Percentiles rank a stretch among this genome's conserved stretches.
phyloP scores from a whole-genome alignment of 2,113 vertebrate genomes.

The Astur gentilis region DNA sequence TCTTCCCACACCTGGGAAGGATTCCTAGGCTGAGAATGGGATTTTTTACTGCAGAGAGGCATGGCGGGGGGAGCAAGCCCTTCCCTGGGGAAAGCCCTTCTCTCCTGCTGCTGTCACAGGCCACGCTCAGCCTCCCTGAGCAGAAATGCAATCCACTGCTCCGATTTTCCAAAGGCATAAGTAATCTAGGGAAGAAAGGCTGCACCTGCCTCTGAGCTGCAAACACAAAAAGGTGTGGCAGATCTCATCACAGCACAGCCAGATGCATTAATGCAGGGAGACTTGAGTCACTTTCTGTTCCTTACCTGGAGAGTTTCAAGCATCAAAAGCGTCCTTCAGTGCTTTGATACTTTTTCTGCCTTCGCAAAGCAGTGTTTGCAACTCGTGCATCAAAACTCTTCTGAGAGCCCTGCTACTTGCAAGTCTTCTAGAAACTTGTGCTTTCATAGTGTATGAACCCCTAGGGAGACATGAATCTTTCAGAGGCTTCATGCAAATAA shows the following conservation, averaged over 20 bases:
- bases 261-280: fast-evolving
- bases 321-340: not conserved
- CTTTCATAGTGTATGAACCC: not conserved
- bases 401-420: not conserved
- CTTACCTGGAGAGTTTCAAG: not conserved
- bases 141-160: fast-evolving
- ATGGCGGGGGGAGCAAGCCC: not conserved
- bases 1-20: not conserved
- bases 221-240: fast-evolving
- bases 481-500: conserved; percentile 22
- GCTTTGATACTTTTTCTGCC: not conserved
- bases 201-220: not conserved
- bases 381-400: not conserved
- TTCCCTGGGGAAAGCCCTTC: not conserved
- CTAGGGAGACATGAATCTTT: conserved; percentile 29
- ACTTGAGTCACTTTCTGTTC: not conserved
- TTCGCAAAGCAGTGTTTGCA: not conserved
- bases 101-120: not conserved
- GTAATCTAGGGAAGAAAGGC: not conserved
- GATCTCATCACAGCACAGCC: not conserved
- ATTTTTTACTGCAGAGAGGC: too few relatives aligned
- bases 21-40: not conserved
- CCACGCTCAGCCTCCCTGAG: not conserved
- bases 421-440: not conserved
- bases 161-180: fast-evolving